Conservation (phyloP, 2,113 vertebrate species). For the Bos indicus region DNA sequence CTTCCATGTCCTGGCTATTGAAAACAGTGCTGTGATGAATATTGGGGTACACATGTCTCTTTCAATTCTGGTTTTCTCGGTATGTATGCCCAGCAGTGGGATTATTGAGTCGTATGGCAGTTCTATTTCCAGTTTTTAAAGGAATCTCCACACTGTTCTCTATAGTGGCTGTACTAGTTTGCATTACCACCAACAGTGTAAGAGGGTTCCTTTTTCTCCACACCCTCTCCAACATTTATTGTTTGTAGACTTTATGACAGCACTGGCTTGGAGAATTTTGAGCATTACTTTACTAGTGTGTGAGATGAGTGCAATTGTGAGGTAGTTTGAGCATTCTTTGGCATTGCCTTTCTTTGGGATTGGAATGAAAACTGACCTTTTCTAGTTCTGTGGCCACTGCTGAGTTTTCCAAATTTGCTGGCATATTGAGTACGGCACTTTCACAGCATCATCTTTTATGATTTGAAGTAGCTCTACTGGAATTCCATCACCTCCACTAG, state of each 20-base stretch:
- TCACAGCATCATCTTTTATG: neutral
- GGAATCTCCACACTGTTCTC: neutral
- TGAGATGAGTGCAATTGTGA: neutral
- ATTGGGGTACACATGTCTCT: neutral
- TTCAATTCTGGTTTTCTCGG: neutral
- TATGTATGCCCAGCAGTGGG: neutral
- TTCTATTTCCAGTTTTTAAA: neutral
- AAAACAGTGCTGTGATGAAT: neutral
- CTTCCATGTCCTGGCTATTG: neutral
- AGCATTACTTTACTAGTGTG: neutral
- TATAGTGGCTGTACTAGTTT: neutral
- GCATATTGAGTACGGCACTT: neutral
- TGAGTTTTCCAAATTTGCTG: neutral
- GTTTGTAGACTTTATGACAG: neutral
- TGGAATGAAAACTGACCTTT: neutral
- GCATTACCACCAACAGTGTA: neutral
- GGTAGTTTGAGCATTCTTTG: neutral
- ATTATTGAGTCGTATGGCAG: neutral
- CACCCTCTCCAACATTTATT: neutral
- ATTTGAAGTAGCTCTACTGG: neutral
- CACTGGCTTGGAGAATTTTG: neutral
- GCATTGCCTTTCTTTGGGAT: neutral
- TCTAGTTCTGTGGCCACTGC: neutral
- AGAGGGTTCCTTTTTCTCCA: neutral
- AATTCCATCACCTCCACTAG: neutral